These are phyloP conservation scores for Euglossa dilemma DNA, from an alignment of 1,140 invertebrate genomes.

Conservation along the genomic window DNA sequence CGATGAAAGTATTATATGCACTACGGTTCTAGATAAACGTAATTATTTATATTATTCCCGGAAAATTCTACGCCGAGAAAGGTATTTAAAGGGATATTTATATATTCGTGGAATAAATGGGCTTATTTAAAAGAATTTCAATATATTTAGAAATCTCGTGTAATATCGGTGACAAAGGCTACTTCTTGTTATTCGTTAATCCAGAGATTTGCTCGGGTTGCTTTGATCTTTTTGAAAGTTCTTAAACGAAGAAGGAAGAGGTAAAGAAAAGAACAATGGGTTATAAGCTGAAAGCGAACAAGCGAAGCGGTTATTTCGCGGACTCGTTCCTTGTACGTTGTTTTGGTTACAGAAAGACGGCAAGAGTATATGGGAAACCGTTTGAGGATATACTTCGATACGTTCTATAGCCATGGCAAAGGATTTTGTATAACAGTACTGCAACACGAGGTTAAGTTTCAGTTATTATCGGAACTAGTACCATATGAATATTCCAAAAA, in stretches of 20 bases:
- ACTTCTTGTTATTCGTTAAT: background rate
- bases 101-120: background rate
- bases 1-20: too few relatives aligned
- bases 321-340: background rate
- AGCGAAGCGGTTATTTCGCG: background rate
- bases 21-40: too few relatives aligned
- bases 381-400: background rate
- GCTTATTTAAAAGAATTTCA: background rate
- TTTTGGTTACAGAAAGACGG: background rate
- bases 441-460: too few relatives aligned
- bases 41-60: too few relatives aligned
- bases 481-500: too few relatives aligned
- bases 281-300: background rate
- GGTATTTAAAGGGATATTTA: background rate
- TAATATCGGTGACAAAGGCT: background rate
- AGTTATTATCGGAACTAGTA: too few relatives aligned
- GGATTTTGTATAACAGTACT: too few relatives aligned
- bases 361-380: background rate
- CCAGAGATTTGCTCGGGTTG: background rate
- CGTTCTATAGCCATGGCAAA: too few relatives aligned
- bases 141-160: background rate
- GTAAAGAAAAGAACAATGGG: background rate
- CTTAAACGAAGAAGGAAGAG: background rate
- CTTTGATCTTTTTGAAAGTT: background rate
- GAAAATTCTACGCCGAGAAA: too few relatives aligned